Conservation (phyloP, 2,797 vertebrate species). For the Epinephelus malabaricus region DNA sequence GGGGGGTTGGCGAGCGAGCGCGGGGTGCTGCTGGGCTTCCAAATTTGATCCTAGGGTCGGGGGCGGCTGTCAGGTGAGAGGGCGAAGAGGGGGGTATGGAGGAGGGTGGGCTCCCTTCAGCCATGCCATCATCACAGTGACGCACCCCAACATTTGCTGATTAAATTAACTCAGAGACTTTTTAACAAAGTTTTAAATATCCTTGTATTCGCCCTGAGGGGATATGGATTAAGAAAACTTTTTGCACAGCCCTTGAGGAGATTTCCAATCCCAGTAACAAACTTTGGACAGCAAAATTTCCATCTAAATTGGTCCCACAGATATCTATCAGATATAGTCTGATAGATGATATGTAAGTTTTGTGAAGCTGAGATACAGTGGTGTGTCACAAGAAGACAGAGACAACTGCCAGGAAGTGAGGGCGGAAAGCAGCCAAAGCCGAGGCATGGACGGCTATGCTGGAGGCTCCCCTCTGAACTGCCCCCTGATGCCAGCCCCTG, state of each 20-base stretch:
- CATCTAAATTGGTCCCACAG: constrained; percentile 29
- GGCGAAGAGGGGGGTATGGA: constrained; percentile 74
- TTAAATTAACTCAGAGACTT: constrained; percentile 28
- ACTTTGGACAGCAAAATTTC: constrained; percentile 10
- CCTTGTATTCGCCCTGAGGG: constrained; percentile 15
- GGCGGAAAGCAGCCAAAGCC: constrained; percentile 64
- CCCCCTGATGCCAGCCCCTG: constrained; percentile 77
- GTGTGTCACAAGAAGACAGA: constrained; percentile 71
- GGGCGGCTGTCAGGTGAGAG: constrained; percentile 75
- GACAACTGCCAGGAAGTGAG: constrained; percentile 66
- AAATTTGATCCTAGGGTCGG: constrained; percentile 79
- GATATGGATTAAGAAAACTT: constrained; percentile 26
- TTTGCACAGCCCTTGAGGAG: constrained; percentile 28
- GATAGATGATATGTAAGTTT: not conserved
- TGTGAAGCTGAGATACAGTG: constrained; percentile 51
- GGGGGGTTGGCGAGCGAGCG: constrained; percentile 44
- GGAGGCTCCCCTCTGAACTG: constrained; percentile 79
- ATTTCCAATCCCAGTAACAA: constrained; percentile 35
- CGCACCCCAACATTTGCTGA: constrained; percentile 54
- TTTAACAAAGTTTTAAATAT: constrained; percentile 4
- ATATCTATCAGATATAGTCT: not conserved
- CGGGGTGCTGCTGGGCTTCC: constrained; percentile 78
- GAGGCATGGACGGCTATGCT: constrained; percentile 60
- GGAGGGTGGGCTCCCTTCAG: constrained; percentile 71
- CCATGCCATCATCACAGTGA: constrained; percentile 69